These are phyloP conservation scores for Drosophila mojavensis DNA, from an alignment of 1,140 invertebrate genomes.

Conservation along the genomic window DNA sequence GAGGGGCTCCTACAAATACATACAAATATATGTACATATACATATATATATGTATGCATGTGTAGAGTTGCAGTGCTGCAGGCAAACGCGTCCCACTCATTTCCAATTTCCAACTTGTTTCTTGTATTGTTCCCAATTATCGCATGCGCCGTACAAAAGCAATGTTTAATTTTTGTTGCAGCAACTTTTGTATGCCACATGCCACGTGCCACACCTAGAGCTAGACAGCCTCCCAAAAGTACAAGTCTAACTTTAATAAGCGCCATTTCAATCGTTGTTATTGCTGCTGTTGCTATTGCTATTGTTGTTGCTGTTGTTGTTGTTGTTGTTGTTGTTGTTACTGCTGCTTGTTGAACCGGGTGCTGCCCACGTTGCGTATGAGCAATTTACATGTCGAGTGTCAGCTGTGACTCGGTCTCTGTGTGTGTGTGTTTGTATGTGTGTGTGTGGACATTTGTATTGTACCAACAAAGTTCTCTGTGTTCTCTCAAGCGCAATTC, in stretches of 20 bases:
- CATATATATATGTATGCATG: too few relatives aligned
- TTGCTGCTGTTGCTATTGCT: too few relatives aligned
- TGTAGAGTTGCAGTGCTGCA: too few relatives aligned
- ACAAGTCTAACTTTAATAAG: constrained; percentile 78
- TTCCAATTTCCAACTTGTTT: constrained; percentile 29
- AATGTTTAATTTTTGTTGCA: constrained; percentile 78
- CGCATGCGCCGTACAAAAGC: constrained; percentile 62
- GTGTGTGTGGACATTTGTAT: constrained; percentile 21
- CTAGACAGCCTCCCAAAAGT: constrained; percentile 40
- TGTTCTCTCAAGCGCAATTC: constrained; percentile 42
- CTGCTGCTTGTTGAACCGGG: constrained; percentile 25
- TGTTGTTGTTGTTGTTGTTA: constrained; percentile 35
- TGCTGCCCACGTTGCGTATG: constrained; percentile 64
- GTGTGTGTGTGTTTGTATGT: constrained; percentile 5
- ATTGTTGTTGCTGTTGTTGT: constrained; percentile 22
- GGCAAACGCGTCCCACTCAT: constrained; percentile 54
- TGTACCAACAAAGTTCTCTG: constrained; percentile 38
- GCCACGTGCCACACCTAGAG: constrained; percentile 23
- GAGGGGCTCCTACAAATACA: constrained; percentile 5
- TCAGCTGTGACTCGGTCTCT: constrained; percentile 27
- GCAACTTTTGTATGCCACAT: constrained; percentile 56
- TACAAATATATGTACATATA: neutral
- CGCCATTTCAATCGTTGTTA: constrained; percentile 55
- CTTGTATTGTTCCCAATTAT: constrained; percentile 79
- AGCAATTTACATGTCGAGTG: constrained; percentile 62